These are phyloP conservation scores for Heliothis subflexa DNA, from an alignment of 1,140 invertebrate species.

Conservation along the genomic window DNA sequence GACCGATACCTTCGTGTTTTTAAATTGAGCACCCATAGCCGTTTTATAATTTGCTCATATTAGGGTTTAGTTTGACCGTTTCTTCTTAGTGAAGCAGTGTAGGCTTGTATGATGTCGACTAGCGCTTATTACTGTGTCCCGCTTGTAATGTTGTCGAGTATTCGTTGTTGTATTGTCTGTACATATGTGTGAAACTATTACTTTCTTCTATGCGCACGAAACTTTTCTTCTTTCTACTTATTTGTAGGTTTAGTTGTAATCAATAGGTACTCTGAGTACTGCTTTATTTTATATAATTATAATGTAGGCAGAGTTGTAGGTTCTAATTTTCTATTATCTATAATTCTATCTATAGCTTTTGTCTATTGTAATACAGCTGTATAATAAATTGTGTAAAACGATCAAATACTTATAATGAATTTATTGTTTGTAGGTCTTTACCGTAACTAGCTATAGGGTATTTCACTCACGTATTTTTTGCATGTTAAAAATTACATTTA, in stretches of 20 bases:
- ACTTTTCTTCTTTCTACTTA: constrained; percentile 6
- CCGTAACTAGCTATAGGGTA: constrained; percentile 17
- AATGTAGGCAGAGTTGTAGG: constrained; percentile 19
- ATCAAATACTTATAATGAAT: constrained; percentile 5
- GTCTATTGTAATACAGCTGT: constrained; percentile 33
- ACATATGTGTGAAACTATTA: constrained; percentile 22
- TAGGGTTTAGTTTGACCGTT: constrained; percentile 41
- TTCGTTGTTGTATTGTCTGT: constrained; percentile 38
- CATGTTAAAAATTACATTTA: constrained; percentile 22
- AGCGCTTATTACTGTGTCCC: constrained; percentile 41
- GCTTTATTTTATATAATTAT: constrained; percentile 20
- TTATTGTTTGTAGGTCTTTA: constrained; percentile 20
- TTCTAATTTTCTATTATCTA: constrained; percentile 21
- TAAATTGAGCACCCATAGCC: constrained; percentile 80
- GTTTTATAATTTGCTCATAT: constrained; percentile 72
- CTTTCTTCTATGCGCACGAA: constrained; percentile 13
- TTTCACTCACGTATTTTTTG: constrained; percentile 29
- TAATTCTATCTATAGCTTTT: constrained; percentile 25
- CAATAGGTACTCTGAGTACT: constrained; percentile 35
- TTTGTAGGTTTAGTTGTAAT: constrained; percentile 21
- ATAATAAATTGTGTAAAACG: neutral
- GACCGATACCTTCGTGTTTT: constrained; percentile 76
- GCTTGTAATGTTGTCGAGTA: constrained; percentile 37
- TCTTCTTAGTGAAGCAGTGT: constrained; percentile 39
- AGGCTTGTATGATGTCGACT: constrained; percentile 33